Evolutionary conservation across 2,888 invertebrate species (phyloP), one percentile per base, ranked within the genome.

Genomic region (Eupithecia dodoneata): DNA sequence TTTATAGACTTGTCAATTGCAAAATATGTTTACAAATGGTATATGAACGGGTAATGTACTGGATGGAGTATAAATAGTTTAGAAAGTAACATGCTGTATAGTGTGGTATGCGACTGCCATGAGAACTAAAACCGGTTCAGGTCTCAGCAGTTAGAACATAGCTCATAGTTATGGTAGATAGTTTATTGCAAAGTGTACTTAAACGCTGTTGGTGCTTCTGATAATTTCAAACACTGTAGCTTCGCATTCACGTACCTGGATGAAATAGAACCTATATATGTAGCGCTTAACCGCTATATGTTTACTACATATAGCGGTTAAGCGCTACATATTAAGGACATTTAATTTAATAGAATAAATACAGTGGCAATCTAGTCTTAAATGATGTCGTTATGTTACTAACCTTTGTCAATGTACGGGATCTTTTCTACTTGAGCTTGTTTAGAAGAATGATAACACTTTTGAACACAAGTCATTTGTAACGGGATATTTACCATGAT

Each of bases 51-150:
- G 73, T 63, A 73, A 42, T 49, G 72, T 71, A 49, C 45, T 41
- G 45, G n/a, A 66, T n/a, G 5, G 67, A 47, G 77, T 78, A 81
- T 76, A 77, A 80, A 80, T 80, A 79, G 75, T 80, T 81, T 81
- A 81, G 82, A 82, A 81, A 82, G 82, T 81, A 80, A 78, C 76
- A 78, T 69, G 72, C 66, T 75, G 72, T 55, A 18, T 7, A 70
- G 69, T 74, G 76, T 15, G 74, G 79, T 73, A 79, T 75, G 79
- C 74, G 72, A n/a, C 72, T 63, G 30, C 65, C 75, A 71, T 75
- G 76, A 47, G 78, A 78, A 74, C 72, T 41, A 10, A 66, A 15
- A 79, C 79, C 74, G 72, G 74, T 79, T 79, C 30, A 73, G 49
- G 65, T 70, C 30, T 76, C 47, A 70, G 70, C 9, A 70, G 45